Evolutionary conservation across 2,797 vertebrate genomes (phyloP).

Genomic region (Schizothorax lantsangensis): DNA sequence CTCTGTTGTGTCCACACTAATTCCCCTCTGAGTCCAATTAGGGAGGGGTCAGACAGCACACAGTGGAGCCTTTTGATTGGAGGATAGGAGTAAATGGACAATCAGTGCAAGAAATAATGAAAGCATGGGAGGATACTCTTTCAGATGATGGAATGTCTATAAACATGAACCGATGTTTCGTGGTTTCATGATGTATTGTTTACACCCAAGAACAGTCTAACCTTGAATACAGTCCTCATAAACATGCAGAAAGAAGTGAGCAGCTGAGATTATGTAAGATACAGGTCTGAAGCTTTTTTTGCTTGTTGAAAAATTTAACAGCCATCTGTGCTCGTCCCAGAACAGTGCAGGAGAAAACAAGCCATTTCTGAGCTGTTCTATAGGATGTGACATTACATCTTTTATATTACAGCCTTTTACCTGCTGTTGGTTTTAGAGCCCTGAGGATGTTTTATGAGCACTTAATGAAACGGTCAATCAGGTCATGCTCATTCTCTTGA

Average conservation of each 20-base stretch:
- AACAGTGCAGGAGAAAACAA: slow-evolving; percentile 2
- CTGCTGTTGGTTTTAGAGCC: slow-evolving; percentile 2
- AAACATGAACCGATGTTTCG: not conserved
- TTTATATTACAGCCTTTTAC: slow-evolving; percentile 5
- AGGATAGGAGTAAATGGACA: slow-evolving; percentile 8
- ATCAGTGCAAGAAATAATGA: not conserved
- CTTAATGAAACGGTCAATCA: slow-evolving; percentile 22
- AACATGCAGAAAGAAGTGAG: slow-evolving; percentile 2
- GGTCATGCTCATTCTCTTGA: slow-evolving; percentile 23
- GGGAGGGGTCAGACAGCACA: not conserved
- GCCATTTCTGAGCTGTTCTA: not conserved
- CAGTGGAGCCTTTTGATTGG: not conserved
- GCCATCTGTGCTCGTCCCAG: not conserved
- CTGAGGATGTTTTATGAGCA: slow-evolving; percentile 16
- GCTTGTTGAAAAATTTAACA: slow-evolving; percentile 37
- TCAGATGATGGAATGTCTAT: slow-evolving; percentile 28
- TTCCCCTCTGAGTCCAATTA: slow-evolving; percentile 17
- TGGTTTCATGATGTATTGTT: slow-evolving; percentile 12
- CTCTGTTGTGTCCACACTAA: not conserved
- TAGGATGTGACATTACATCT: not conserved
- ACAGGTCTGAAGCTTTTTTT: not conserved
- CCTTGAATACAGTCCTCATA: slow-evolving; percentile 9
- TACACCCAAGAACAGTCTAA: slow-evolving; percentile 17
- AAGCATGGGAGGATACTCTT: slow-evolving; percentile 31
- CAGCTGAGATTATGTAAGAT: slow-evolving; percentile 31